Evolutionary conservation across 2,113 vertebrate genomes (phyloP), one percentile per base, ranked within the genome.

Genomic region (Podilymbus podiceps): DNA sequence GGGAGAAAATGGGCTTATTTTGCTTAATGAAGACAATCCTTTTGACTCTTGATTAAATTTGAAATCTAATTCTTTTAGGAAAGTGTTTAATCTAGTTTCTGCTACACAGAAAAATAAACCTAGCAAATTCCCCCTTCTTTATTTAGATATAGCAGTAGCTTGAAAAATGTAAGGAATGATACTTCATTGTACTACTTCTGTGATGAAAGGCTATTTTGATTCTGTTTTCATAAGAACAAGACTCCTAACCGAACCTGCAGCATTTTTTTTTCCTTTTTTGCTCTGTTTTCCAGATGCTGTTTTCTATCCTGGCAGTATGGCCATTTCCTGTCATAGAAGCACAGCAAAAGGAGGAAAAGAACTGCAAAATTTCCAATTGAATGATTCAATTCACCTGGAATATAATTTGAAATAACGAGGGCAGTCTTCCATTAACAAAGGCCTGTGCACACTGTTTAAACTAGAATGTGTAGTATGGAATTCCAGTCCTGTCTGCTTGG

Each of bases 311-410:
- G 77, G 53, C 62, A 89, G 24, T 56, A 72, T 0, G 1, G 56
- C 33, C 64, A 59, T 88, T 94, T 93, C 60, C 44, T 82, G 84
- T 46, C 78, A 93, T n/a, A 89, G 60, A 75, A 89, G 35, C 30
- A 49, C 23, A 82, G 44, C 13, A 82, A 93, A 89, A 91, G 25
- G 50, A 87, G 33, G 64, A 68, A 92, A 96, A 79, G 27, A 82
- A 85, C 76, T 64, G 46, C 33, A 76, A 85, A 88, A 83, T 94
- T 94, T 95, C 89, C 74, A 82, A 42, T 28, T 72, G 46, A 89
- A 62, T 46, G 46, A 60, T 82, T 85, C 40, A 58, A 42, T 87
- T 94, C 87, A 87, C 87, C 81, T 91, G 89, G 62, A 96, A 91
- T 58, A 91, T 53, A n/a, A 62, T 64, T 79, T 82, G 69, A 79